Evolutionary conservation across 2,113 vertebrate species (phyloP).

Genomic region (Scopus umbretta): DNA sequence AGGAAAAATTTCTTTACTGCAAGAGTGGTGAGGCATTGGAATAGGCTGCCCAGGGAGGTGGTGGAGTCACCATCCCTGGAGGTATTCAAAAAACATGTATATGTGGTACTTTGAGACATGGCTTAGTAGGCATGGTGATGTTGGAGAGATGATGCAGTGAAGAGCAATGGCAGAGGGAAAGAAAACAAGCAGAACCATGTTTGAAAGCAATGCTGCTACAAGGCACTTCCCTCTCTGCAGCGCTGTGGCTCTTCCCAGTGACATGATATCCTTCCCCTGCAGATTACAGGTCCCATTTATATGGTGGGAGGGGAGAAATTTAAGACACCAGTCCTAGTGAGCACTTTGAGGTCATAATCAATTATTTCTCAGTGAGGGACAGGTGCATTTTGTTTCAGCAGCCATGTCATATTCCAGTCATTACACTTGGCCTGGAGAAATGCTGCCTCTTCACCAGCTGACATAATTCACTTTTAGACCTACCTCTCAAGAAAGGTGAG

Average conservation of each 20-base stretch:
- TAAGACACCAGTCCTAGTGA: neutral
- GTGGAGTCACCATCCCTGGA: no score
- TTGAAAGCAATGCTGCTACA: neutral
- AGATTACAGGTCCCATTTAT: no score
- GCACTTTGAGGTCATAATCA: neutral
- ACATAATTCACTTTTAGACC: neutral
- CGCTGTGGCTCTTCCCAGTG: neutral
- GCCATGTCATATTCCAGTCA: neutral
- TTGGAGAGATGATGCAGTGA: neutral
- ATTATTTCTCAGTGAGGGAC: neutral
- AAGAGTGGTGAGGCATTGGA: no score
- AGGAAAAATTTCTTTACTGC: no score
- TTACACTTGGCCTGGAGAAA: neutral
- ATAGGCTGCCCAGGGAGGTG: no score
- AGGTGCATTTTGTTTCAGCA: neutral
- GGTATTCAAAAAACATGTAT: no score
- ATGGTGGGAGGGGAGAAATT: neutral
- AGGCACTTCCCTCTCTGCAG: neutral
- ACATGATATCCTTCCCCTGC: no score
- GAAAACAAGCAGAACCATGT: neutral
- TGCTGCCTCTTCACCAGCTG: neutral
- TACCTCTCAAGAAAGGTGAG: neutral
- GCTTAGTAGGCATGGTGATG: no score
- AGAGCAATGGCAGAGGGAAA: neutral
- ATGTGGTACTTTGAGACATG: no score